These are phyloP conservation scores for Drosophila pegasa DNA, from an alignment of 2,888 invertebrate genomes.

Conservation along the genomic window DNA sequence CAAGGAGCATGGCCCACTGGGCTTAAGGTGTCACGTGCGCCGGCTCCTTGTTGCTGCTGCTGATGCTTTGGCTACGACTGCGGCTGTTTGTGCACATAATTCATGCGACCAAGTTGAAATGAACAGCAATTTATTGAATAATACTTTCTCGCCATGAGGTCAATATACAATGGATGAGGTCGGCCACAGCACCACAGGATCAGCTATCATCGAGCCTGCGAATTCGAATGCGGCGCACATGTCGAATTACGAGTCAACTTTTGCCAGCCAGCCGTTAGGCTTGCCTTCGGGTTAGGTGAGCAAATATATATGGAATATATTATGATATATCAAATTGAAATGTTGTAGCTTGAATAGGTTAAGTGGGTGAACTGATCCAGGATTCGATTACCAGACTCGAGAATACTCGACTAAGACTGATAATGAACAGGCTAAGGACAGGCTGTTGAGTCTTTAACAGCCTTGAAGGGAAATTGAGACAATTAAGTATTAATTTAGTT, in stretches of 20 bases:
- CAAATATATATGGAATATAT: not conserved
- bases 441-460: too few species aligned
- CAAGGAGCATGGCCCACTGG: conserved; percentile 8
- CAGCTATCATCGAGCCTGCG: conserved; percentile 5
- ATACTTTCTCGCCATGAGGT: conserved; percentile 56
- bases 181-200: conserved; percentile 5
- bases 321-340: not conserved
- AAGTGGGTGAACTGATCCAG: too few species aligned
- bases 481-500: too few species aligned
- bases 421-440: too few species aligned
- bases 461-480: too few species aligned
- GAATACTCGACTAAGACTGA: too few species aligned
- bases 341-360: not conserved
- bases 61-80: conserved; percentile 17
- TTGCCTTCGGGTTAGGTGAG: not conserved
- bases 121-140: conserved; percentile 80
- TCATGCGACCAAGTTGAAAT: conserved; percentile 69
- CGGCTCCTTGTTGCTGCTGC: conserved; percentile 29
- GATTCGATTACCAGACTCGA: not conserved
- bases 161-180: conserved; percentile 33
- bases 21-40: conserved; percentile 71
- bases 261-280: not conserved
- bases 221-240: conserved; percentile 11
- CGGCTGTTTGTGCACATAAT: conserved; percentile 62
- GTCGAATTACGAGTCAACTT: conserved; percentile 13